Conservation (phyloP, 2,113 vertebrate genomes). For the Phyllopteryx taeniolatus region DNA sequence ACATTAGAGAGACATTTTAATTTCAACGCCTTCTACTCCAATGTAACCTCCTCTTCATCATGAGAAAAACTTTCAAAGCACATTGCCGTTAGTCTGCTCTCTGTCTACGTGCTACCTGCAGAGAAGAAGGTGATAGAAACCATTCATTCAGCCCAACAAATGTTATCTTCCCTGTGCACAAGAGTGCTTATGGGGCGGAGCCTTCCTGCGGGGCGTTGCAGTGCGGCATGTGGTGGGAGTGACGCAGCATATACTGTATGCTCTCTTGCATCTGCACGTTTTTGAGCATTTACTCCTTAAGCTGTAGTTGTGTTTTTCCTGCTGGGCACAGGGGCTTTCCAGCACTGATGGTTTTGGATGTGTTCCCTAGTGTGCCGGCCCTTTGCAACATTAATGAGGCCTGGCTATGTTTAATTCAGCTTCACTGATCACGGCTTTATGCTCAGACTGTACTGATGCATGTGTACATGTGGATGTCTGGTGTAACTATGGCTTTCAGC, state of each 20-base stretch:
- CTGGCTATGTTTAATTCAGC: conserved; percentile 75
- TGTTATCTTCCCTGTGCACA: conserved; percentile 46
- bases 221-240: conserved; percentile 52
- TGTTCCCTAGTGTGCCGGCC: conserved; percentile 53
- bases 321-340: conserved; percentile 59
- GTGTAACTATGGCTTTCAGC: conserved; percentile 28
- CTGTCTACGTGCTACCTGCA: conserved; percentile 37
- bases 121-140: conserved; percentile 47
- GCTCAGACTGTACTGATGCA: conserved; percentile 51
- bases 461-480: conserved; percentile 33
- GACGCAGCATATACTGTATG: conserved; percentile 32
- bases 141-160: conserved; percentile 49
- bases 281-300: conserved; percentile 49
- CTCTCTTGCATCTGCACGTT: conserved; percentile 39
- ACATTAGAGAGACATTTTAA: conserved; percentile 3
- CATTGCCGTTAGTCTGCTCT: conserved; percentile 23
- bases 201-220: conserved; percentile 63
- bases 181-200: conserved; percentile 46
- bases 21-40: conserved; percentile 5
- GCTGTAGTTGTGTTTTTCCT: conserved; percentile 70
- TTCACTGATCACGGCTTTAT: conserved; percentile 61
- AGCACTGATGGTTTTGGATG: conserved; percentile 61
- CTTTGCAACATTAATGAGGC: conserved; percentile 72
- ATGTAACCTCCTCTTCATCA: conserved; percentile 26
- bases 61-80: conserved; percentile 27